Percentiles rank a stretch among this genome's conserved stretches.
Evolutionary conservation across 2,797 vertebrate species (phyloP).

Genomic region (Sebastes oblongus): DNA sequence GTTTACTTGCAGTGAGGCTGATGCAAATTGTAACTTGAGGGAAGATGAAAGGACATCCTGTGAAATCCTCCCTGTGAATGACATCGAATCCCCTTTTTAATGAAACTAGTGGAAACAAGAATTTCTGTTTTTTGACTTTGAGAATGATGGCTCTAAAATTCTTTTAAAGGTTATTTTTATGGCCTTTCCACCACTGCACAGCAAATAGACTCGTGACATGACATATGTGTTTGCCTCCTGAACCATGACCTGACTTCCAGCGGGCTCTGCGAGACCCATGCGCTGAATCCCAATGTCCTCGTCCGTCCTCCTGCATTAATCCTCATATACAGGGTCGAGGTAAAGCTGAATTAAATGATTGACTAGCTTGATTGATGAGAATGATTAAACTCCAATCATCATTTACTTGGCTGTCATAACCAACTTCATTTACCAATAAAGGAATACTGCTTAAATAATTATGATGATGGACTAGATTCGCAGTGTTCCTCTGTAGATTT

Average conservation of each 20-base stretch:
- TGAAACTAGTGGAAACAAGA: neutral
- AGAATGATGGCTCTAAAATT: constrained; percentile 36
- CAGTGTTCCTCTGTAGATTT: constrained; percentile 7
- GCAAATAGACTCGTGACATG: constrained; percentile 70
- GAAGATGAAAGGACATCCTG: neutral
- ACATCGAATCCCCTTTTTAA: neutral
- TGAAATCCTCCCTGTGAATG: neutral
- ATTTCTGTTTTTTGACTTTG: constrained; percentile 5
- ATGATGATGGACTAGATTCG: constrained; percentile 41
- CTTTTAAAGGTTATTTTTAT: constrained; percentile 57
- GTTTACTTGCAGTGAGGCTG: neutral
- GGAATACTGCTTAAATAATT: constrained; percentile 47
- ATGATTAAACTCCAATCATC: constrained; percentile 70
- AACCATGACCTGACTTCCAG: constrained; percentile 58
- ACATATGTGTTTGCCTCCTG: constrained; percentile 72
- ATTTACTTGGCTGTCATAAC: constrained; percentile 63
- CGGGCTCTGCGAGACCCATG: constrained; percentile 35
- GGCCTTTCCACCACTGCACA: constrained; percentile 44
- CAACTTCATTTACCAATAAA: constrained; percentile 65
- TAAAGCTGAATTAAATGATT: constrained; percentile 52
- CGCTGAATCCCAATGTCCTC: constrained; percentile 63
- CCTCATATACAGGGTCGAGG: neutral
- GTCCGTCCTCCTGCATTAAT: constrained; percentile 32
- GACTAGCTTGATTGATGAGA: constrained; percentile 66
- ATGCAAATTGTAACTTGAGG: neutral